Evolutionary conservation across 2,113 vertebrate species (phyloP).

Genomic region (Lagopus leucura): DNA sequence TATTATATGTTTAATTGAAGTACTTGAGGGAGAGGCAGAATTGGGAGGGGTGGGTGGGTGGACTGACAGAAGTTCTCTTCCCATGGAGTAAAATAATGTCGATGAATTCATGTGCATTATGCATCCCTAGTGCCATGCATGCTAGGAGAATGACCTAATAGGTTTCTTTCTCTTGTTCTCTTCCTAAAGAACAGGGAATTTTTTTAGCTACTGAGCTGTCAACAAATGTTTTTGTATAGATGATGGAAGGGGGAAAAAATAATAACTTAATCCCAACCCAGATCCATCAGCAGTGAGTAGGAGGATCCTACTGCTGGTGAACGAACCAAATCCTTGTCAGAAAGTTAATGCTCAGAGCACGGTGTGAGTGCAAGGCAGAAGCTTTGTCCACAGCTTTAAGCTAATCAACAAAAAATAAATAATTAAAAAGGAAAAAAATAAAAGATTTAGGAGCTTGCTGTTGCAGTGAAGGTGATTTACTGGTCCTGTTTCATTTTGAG

Average conservation of each 20-base stretch:
- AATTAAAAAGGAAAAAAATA: neutral
- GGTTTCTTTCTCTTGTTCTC: neutral
- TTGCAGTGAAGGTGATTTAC: neutral
- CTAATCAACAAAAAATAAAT: neutral
- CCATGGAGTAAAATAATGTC: constrained; percentile 7
- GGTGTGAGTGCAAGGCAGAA: neutral
- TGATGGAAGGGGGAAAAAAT: neutral
- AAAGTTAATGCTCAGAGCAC: neutral
- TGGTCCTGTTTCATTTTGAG: neutral
- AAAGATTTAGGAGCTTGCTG: neutral
- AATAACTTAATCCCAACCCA: neutral
- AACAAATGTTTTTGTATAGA: neutral
- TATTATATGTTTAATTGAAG: neutral
- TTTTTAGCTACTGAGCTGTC: neutral
- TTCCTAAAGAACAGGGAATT: neutral
- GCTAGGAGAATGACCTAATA: neutral
- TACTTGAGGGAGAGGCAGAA: neutral
- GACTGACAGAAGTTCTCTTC: constrained; percentile 15
- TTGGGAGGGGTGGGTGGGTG: neutral
- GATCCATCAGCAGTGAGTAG: neutral
- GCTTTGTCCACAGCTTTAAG: neutral
- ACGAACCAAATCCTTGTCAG: neutral
- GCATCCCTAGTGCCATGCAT: neutral
- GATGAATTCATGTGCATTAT: constrained; percentile 2
- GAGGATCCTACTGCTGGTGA: neutral